phyloP scores from a whole-genome alignment of 1,140 invertebrate species.

The Lanistes nyassanus region DNA sequence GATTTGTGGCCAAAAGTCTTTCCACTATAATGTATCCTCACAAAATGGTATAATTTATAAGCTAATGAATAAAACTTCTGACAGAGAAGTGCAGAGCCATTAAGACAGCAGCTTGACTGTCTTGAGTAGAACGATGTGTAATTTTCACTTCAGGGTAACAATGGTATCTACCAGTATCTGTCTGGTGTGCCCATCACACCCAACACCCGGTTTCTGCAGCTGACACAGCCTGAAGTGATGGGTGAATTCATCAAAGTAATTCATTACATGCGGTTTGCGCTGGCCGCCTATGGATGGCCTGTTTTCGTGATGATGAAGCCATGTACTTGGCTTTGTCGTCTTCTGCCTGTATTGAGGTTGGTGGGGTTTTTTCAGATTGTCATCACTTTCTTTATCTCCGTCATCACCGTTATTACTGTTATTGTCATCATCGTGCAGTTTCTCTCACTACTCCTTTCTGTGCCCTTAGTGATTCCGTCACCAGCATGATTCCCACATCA shows the following conservation, averaged over 20 bases:
- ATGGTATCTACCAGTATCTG: constrained; percentile 90
- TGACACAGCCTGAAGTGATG: constrained; percentile 80
- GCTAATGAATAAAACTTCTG: too few relatives aligned
- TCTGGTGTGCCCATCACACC: constrained; percentile 88
- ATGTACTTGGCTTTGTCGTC: constrained; percentile 74
- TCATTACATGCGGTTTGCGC: constrained; percentile 82
- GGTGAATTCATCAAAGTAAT: constrained; percentile 82
- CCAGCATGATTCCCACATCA: too few relatives aligned
- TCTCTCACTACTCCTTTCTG: too few relatives aligned
- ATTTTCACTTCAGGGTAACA: constrained; percentile 73
- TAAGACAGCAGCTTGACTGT: too few relatives aligned
- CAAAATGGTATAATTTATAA: too few relatives aligned
- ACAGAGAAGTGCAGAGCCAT: too few relatives aligned
- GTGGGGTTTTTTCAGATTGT: constrained; percentile 72
- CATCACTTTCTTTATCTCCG: constrained; percentile 70
- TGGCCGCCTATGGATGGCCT: constrained; percentile 90
- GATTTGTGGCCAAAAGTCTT: too few relatives aligned
- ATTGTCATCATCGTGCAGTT: too few relatives aligned
- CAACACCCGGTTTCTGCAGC: constrained; percentile 83
- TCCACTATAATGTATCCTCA: too few relatives aligned
- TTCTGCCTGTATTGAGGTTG: constrained; percentile 77
- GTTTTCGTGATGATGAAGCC: constrained; percentile 83
- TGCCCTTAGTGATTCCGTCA: too few relatives aligned
- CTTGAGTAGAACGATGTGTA: too few relatives aligned
- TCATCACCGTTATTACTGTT: too few relatives aligned